Base-by-base conservation (phyloP, 2,797 vertebrate genomes). In the Emys orbicularis region DNA sequence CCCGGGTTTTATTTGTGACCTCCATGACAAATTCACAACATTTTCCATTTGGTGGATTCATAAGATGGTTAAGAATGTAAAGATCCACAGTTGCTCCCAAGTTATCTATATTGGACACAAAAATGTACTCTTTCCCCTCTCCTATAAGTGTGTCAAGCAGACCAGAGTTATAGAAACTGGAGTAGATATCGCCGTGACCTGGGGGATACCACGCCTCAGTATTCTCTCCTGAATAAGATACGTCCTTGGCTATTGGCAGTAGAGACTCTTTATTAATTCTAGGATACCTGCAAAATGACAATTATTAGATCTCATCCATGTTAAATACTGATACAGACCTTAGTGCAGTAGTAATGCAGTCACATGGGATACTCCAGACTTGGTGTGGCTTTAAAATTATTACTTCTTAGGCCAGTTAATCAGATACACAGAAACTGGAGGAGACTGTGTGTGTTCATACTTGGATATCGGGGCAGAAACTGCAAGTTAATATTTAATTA, bases 21-120 rank as follows among this genome's bases (percentile, higher is more conserved):
- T 99, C 99, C 99, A 99, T 99, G 97, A 99, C 98, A 96, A 99
- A 99, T 97, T 99, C 99, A 88, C 99, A 99, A 96, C 99, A 99
- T 61, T 98, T 98, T 84, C 99, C 99, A 29, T 99, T 99, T 56
- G 99, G 99, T 92, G 99, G 98, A 97, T 99, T 99, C 98, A 99
- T 99, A 81, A 99, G 99, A 90, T 99, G 99, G 95, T 99, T 99
- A 59, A 99, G 99, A 97, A 99, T 99, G 97, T 99, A 98, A 94
- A 99, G 99, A 98, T 99, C 99, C 47, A 99, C 99, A 1, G 99
- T 99, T 97, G 99, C 99, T 34, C 99, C 99, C 98, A 99, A 98
- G 97, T 99, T 99, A 97, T 99, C 99, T 92, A 99, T 99, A 98
- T 99, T 99, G 97, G 99, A 99, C 94, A 99, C 99, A 91, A 99